phyloP scores from a whole-genome alignment of 1,140 invertebrate genomes.

The Streblospio benedicti region DNA sequence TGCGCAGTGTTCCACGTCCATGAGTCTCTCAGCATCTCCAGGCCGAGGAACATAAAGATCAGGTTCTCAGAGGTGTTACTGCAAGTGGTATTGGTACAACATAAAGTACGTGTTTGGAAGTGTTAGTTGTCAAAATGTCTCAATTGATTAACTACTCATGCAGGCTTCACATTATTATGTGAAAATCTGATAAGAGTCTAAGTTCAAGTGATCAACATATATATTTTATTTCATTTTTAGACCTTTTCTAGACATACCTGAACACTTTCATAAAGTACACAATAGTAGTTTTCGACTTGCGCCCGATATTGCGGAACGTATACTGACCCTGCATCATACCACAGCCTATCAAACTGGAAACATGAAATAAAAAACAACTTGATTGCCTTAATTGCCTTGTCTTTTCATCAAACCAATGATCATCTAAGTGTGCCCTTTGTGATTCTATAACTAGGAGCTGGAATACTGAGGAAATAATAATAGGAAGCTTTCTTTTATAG shows the following conservation, averaged over 20 bases:
- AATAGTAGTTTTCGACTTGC: slow-evolving; percentile 9
- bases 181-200: not conserved
- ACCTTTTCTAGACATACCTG: not conserved
- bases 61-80: slow-evolving; percentile 1
- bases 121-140: not conserved
- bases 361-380: too few relatives aligned
- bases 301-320: not conserved
- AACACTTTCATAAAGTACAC: slow-evolving; percentile 10
- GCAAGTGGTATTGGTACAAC: not conserved
- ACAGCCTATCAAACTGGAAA: slow-evolving; percentile 16
- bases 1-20: slow-evolving; percentile 3
- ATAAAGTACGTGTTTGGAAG: not conserved
- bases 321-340: slow-evolving; percentile 8
- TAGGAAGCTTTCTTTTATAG: too few relatives aligned
- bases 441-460: too few relatives aligned
- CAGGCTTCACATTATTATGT: not conserved
- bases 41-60: slow-evolving; percentile 7
- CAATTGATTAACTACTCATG: not conserved
- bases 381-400: too few relatives aligned
- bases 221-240: not conserved
- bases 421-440: too few relatives aligned
- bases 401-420: too few relatives aligned
- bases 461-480: too few relatives aligned
- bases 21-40: slow-evolving; percentile 2
- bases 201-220: not conserved